phyloP scores from a whole-genome alignment of 30 jellyfish, hydroid and myxozoan species.

The Hydra vulgaris region DNA sequence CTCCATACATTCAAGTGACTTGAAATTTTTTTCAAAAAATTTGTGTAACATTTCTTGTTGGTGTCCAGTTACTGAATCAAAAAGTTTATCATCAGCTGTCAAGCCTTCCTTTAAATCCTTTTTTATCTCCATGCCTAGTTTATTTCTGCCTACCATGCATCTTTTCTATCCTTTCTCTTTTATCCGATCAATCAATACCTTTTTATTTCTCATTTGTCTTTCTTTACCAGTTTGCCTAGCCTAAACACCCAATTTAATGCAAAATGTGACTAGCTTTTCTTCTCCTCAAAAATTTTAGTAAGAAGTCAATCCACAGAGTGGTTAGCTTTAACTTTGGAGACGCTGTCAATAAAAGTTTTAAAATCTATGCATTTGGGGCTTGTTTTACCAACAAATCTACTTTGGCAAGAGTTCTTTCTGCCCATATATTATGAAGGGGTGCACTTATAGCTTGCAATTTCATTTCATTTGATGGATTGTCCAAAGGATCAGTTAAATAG shows the following conservation, averaged over 20 bases:
- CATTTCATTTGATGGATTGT: background rate
- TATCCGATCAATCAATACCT: background rate
- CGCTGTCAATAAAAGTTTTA: background rate
- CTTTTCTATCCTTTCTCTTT: background rate
- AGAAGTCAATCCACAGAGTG: background rate
- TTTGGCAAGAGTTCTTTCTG: background rate
- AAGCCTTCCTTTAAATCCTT: background rate
- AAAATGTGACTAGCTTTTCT: background rate
- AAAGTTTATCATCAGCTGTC: background rate
- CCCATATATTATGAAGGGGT: background rate
- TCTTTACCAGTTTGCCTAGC: background rate
- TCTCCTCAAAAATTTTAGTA: no score
- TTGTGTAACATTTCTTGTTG: background rate
- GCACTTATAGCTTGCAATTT: background rate
- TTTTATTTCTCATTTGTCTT: background rate
- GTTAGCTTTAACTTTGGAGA: background rate
- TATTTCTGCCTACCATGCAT: background rate
- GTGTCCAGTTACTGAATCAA: background rate
- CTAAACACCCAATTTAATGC: background rate
- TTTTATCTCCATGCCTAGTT: background rate
- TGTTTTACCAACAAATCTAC: background rate
- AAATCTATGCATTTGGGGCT: background rate
- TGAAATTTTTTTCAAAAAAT: background rate
- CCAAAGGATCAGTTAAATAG: background rate
- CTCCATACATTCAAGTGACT: background rate